Evolutionary conservation across 2,113 vertebrate species (phyloP), one percentile per base, ranked within the genome.

Genomic region (Cygnus atratus): DNA sequence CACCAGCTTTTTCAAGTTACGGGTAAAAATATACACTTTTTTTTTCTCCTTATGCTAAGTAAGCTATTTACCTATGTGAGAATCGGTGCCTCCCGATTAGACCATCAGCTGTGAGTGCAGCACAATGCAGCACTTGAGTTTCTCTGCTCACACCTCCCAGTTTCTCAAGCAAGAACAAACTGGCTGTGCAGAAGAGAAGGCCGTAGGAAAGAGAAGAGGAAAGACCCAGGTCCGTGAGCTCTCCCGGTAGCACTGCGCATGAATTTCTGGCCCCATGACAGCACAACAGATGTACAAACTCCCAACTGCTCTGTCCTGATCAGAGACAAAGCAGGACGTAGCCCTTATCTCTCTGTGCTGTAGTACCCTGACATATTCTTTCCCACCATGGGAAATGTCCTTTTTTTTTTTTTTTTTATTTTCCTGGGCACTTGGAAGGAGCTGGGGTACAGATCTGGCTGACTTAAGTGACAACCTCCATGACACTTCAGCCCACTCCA

Each of bases 221-320:
- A 82, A 88, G 46, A 21, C 15, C 15, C 3, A 1, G 28, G 59
- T 73, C 83, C 0, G 0, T 24, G 19, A 73, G 54, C 39, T 58
- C 37, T 80, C 71, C 67, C 0, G 0, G 54, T 77, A 88, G 59
- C 5, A 5, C 31, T 17, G 1, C 26, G 63, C 39, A 76, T 74
- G 35, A 61, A 73, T 62, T 83, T 80, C 90, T 94, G 95, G 90
- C 83, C 79, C 76, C n/a, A 22, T 88, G 90, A 94, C 94, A 92
- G 79, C 25, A 86, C 63, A 86, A 74, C 67, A 88, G 90, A 93
- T 92, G 83, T 83, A 65, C 63, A 31, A 90, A 86, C 31, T 78
- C 48, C n/a, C 76, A 78, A 66, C 81, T 26, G 77, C 3, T 88
- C 88, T 39, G 75, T 6, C 7, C 46, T 22, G 46, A 20, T 48